These are phyloP conservation scores for Gonocerus acuteangulatus DNA, from an alignment of 2,888 invertebrate species.

Conservation along the genomic window DNA sequence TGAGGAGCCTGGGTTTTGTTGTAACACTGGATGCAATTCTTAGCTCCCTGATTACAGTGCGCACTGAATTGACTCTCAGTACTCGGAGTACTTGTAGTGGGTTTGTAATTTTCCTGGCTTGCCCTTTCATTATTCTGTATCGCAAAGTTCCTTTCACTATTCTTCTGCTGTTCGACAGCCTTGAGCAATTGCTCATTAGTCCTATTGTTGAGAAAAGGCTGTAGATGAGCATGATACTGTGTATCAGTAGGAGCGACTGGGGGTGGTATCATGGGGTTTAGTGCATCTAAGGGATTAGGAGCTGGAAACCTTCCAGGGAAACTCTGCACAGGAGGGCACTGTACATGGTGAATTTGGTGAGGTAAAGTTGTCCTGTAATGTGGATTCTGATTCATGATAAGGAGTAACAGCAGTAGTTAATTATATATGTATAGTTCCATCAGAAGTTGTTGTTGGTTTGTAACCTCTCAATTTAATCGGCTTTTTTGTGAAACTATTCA, in stretches of 20 bases:
- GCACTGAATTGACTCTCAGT: constrained; percentile 29
- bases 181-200: constrained; percentile 15
- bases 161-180: constrained; percentile 6
- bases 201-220: constrained; percentile 29
- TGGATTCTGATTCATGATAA: constrained; percentile 34
- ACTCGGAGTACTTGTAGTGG: constrained; percentile 24
- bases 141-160: constrained; percentile 11
- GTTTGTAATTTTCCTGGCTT: constrained; percentile 29
- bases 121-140: constrained; percentile 19
- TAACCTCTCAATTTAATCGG: background rate
- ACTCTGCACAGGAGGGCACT: constrained; percentile 34
- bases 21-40: constrained; percentile 35
- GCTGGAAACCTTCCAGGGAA: constrained; percentile 30
- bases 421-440: background rate
- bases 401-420: background rate
- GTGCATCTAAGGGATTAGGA: constrained; percentile 27
- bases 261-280: constrained; percentile 33
- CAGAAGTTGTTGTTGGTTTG: background rate
- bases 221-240: constrained; percentile 33
- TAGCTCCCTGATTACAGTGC: constrained; percentile 33
- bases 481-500: background rate
- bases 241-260: constrained; percentile 34
- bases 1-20: constrained; percentile 24
- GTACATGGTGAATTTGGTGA: constrained; percentile 35
- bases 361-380: constrained; percentile 32